Evolutionary conservation across 2,797 vertebrate species (phyloP).

Genomic region (Ctenosaura bakeri): DNA sequence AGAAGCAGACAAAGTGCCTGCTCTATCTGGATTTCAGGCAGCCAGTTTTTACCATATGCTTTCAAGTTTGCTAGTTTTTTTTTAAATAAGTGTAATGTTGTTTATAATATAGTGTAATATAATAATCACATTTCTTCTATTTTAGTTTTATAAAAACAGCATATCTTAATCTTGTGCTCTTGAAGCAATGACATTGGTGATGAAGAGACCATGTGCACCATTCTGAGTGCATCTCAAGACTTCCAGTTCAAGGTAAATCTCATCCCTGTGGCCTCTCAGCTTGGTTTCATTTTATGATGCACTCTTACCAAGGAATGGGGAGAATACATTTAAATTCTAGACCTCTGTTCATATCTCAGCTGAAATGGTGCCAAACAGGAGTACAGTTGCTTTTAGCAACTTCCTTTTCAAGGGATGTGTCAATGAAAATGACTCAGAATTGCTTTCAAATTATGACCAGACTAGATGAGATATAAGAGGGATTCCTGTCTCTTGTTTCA

Average conservation of each 20-base stretch:
- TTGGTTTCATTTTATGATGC: not conserved
- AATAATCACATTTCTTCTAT: not conserved
- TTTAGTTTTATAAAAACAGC: not conserved
- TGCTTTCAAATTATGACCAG: not conserved
- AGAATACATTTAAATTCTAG: no score
- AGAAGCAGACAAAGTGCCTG: slow-evolving; percentile 51
- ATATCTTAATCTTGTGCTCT: not conserved
- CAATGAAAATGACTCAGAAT: not conserved
- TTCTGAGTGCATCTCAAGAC: not conserved
- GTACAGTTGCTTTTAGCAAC: not conserved
- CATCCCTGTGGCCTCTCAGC: no score
- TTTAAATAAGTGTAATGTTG: no score
- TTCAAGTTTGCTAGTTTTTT: slow-evolving; percentile 29
- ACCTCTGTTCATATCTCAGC: not conserved
- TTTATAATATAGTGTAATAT: no score
- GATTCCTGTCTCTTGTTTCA: not conserved
- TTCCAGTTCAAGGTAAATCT: not conserved
- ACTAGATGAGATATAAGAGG: not conserved
- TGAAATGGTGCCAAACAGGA: not conserved
- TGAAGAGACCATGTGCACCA: not conserved
- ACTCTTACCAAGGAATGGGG: not conserved
- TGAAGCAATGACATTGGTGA: not conserved
- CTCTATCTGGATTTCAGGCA: rapidly evolving
- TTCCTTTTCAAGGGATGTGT: not conserved
- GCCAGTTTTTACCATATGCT: slow-evolving; percentile 43